These are phyloP conservation scores for Nyctibius grandis DNA, from an alignment of 2,797 vertebrate genomes.

Conservation along the genomic window DNA sequence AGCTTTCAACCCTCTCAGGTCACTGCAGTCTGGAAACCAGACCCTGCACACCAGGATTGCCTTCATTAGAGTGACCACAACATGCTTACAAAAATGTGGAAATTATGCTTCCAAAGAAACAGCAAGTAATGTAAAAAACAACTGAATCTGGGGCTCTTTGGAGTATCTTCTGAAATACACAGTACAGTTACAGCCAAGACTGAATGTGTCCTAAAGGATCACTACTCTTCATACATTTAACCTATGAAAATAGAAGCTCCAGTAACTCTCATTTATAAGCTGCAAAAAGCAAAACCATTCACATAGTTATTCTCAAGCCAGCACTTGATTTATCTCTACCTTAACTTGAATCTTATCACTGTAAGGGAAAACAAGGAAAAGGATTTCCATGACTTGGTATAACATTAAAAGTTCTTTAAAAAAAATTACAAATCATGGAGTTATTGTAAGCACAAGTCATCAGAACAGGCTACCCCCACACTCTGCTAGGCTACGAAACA, in stretches of 20 bases:
- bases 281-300: not conserved
- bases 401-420: not conserved
- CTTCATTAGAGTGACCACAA: not conserved
- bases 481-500: not conserved
- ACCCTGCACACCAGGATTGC: not conserved
- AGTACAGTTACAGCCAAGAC: not conserved
- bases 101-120: not conserved
- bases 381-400: not conserved
- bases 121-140: not conserved
- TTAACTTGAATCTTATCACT: not conserved
- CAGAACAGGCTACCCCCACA: not conserved
- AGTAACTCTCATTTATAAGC: not conserved
- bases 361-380: not conserved
- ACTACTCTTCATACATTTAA: not conserved
- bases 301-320: not conserved
- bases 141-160: not conserved
- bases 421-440: not conserved
- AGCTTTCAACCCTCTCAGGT: not conserved
- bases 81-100: not conserved
- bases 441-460: not conserved
- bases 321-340: not conserved
- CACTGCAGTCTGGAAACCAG: not conserved
- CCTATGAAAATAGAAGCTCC: not conserved
- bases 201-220: not conserved
- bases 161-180: not conserved